Conservation (phyloP, 2,797 vertebrate species). For the Pantherophis alleghaniensis region DNA sequence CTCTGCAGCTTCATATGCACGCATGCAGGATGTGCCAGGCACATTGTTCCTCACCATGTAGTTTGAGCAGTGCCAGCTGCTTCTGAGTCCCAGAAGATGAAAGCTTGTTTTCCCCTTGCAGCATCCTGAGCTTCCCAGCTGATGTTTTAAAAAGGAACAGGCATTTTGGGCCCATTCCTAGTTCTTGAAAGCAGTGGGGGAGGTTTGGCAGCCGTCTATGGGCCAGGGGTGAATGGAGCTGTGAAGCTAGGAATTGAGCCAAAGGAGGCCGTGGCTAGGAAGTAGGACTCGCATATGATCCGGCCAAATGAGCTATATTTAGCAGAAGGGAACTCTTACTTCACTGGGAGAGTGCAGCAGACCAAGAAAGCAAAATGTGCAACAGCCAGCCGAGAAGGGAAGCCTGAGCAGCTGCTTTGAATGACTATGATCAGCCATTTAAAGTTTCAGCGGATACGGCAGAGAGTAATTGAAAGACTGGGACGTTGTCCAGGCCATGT, state of each 20-base stretch:
- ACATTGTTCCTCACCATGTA: neutral
- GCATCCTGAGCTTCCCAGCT: neutral
- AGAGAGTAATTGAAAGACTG: neutral
- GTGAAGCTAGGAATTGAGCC: conserved; percentile 28
- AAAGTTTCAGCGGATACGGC: neutral
- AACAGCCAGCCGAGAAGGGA: neutral
- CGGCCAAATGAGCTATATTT: conserved; percentile 25
- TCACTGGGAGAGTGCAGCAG: conserved; percentile 4
- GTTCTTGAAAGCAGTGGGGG: neutral
- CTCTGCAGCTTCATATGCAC: neutral
- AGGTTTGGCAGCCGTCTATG: conserved; percentile 15
- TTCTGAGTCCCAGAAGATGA: neutral
- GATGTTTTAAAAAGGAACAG: neutral
- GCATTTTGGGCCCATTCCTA: neutral
- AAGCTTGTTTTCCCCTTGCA: neutral
- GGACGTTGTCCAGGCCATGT: neutral
- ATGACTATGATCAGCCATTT: neutral
- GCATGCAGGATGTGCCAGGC: neutral
- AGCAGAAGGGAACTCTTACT: conserved; percentile 22
- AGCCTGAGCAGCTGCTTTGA: neutral
- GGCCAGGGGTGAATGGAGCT: conserved; percentile 11
- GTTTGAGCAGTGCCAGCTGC: neutral
- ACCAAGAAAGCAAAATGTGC: conserved; percentile 1
- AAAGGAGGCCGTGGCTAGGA: conserved; percentile 19
- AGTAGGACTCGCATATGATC: neutral